Evolutionary conservation across 1,140 invertebrate species (phyloP).

Genomic region (Plodia interpunctella): DNA sequence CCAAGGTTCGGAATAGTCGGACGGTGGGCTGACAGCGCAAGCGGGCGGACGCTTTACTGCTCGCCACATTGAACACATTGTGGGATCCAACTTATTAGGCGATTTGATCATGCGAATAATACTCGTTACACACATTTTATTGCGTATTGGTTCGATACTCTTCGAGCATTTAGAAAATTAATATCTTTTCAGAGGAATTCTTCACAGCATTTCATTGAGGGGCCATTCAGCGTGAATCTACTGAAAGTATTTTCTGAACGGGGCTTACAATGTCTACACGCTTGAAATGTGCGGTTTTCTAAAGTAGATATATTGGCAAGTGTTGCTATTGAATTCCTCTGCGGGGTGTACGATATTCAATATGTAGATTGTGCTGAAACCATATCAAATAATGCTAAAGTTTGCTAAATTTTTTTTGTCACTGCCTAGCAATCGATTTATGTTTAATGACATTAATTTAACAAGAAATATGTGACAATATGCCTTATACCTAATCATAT

Average conservation of each 20-base stretch:
- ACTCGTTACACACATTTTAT: constrained; percentile 70
- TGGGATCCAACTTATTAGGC: constrained; percentile 74
- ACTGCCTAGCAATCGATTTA: too few species aligned
- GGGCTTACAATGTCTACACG: not conserved
- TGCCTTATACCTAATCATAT: too few species aligned
- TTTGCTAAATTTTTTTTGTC: too few species aligned
- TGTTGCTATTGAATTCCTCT: constrained; percentile 7
- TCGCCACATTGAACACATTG: constrained; percentile 68
- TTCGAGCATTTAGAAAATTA: constrained; percentile 48
- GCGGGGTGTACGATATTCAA: not conserved
- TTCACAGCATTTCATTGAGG: constrained; percentile 17
- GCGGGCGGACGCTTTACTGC: constrained; percentile 50
- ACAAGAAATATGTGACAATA: too few species aligned
- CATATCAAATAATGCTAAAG: too few species aligned
- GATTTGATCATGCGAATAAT: constrained; percentile 72
- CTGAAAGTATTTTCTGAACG: constrained; percentile 5
- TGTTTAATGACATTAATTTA: too few species aligned
- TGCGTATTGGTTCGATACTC: constrained; percentile 55
- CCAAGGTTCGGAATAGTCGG: constrained; percentile 43
- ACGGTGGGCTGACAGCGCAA: constrained; percentile 43
- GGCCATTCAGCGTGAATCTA: constrained; percentile 12
- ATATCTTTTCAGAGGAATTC: constrained; percentile 38
- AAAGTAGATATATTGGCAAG: not conserved
- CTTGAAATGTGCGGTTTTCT: constrained; percentile 2
- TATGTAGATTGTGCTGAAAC: too few species aligned